These are phyloP conservation scores for Pluvialis apricaria DNA, from an alignment of 2,113 vertebrate species.

Conservation along the genomic window DNA sequence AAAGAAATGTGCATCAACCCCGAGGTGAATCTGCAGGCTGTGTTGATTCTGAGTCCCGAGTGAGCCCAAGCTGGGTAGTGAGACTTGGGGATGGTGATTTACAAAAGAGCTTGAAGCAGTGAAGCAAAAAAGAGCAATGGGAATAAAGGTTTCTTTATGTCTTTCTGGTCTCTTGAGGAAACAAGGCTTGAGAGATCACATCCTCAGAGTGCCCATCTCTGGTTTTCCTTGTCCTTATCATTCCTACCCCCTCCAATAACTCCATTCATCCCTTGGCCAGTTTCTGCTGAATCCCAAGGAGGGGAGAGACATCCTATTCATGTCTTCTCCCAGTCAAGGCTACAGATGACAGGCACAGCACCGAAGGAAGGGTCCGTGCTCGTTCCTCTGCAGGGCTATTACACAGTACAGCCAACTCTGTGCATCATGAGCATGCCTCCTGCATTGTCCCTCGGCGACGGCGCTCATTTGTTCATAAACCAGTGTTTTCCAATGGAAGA, in stretches of 20 bases:
- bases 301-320: not conserved
- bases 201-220: not conserved
- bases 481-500: not conserved
- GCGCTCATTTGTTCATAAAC: not conserved
- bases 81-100: not conserved
- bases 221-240: not conserved
- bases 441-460: not conserved
- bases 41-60: not conserved
- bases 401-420: not conserved
- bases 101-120: not conserved
- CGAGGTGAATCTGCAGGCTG: not conserved
- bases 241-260: not conserved
- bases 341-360: not conserved
- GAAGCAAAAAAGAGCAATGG: not conserved
- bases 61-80: not conserved
- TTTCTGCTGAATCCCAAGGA: not conserved
- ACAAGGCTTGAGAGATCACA: not conserved
- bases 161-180: not conserved
- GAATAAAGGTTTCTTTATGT: not conserved
- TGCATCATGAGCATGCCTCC: not conserved
- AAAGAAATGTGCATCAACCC: not conserved
- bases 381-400: not conserved
- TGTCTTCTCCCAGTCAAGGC: not conserved
- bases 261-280: not conserved
- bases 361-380: not conserved